These are phyloP conservation scores for Macropis europaea DNA, from an alignment of 2,888 invertebrate species.

Conservation along the genomic window DNA sequence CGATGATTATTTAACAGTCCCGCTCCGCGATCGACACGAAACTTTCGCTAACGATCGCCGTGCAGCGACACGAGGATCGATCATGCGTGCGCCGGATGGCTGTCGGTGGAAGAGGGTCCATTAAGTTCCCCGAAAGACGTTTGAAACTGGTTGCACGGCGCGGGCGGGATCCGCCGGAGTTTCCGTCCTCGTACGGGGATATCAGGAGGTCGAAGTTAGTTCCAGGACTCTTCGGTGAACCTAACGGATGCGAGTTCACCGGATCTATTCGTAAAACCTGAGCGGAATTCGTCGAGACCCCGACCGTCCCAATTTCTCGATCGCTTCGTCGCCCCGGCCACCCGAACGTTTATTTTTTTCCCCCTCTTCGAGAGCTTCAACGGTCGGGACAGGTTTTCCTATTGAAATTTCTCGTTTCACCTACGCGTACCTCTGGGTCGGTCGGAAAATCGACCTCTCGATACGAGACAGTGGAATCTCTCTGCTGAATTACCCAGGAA, in stretches of 20 bases:
- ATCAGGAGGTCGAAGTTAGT: constrained; percentile 22
- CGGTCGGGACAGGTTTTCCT: neutral
- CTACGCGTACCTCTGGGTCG: neutral
- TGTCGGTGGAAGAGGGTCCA: too few species aligned
- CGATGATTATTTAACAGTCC: neutral
- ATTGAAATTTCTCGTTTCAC: neutral
- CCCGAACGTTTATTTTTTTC: constrained; percentile 14
- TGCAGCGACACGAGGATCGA: neutral
- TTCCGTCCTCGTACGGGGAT: too few species aligned
- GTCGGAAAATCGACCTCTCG: neutral
- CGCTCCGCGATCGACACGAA: neutral
- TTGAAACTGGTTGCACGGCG: constrained; percentile 6
- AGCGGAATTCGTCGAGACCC: constrained; percentile 31
- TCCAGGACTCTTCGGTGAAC: constrained; percentile 17
- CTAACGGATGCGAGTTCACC: constrained; percentile 28
- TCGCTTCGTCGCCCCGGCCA: constrained; percentile 8
- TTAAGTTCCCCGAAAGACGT: constrained; percentile 43
- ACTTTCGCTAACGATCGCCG: neutral
- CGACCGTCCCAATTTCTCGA: constrained; percentile 19
- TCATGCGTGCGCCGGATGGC: constrained; percentile 1
- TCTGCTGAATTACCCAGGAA: too few species aligned
- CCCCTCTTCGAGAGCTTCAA: neutral
- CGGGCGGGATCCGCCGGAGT: too few species aligned
- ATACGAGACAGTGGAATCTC: too few species aligned
- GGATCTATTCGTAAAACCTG: constrained; percentile 42